A percentile compares a stretch with the other conserved stretches of the same genome.
Evolutionary conservation across 2,888 invertebrate genomes (phyloP).

Genomic region (Mythimna vitellina): DNA sequence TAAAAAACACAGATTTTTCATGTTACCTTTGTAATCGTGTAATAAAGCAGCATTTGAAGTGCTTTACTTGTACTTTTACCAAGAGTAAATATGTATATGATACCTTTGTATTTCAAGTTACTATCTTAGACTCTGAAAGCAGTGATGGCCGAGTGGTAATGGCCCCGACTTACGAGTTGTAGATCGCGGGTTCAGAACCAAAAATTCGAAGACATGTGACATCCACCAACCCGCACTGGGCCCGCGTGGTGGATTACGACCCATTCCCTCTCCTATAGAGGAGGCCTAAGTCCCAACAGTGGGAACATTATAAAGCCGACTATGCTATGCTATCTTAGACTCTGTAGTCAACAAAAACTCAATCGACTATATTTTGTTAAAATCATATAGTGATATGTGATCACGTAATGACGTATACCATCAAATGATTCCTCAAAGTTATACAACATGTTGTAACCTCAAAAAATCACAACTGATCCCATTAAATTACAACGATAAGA

Average conservation of each 20-base stretch:
- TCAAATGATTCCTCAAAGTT: background rate
- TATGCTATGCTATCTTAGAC: background rate
- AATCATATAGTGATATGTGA: background rate
- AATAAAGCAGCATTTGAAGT: constrained; percentile 2
- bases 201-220: no score
- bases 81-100: no score
- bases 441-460: background rate
- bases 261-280: no score
- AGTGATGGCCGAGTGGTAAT: no score
- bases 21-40: constrained; percentile 4
- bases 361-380: background rate
- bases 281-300: no score
- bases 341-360: background rate
- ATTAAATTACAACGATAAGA: constrained; percentile 30
- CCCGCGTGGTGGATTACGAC: no score
- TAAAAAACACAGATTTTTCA: background rate
- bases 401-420: no score
- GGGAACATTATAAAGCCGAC: no score
- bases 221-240: no score
- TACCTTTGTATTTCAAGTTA: background rate
- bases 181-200: no score
- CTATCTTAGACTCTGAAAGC: background rate
- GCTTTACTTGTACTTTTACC: background rate
- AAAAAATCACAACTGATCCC: constrained; percentile 25
- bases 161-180: no score